These are phyloP conservation scores for Muntiacus reevesi DNA, from an alignment of 2,113 vertebrate genomes.

Conservation along the genomic window DNA sequence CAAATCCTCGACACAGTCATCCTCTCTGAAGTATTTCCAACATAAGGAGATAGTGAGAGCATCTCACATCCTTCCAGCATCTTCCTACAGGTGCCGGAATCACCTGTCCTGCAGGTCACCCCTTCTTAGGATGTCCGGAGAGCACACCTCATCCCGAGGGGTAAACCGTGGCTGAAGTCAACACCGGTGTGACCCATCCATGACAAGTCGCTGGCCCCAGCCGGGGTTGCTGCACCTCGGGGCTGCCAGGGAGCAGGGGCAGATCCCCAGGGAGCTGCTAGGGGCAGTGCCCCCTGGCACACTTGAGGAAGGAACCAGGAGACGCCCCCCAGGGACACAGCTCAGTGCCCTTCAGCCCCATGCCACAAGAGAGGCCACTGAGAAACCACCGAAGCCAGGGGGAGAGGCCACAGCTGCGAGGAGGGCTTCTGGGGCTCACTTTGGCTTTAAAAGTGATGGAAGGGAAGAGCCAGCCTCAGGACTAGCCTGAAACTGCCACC, in stretches of 20 bases:
- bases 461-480: neutral
- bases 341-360: neutral
- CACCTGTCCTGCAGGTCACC: neutral
- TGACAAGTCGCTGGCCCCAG: neutral
- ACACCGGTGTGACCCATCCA: neutral
- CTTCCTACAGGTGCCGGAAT: neutral
- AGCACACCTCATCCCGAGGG: neutral
- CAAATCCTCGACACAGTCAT: neutral
- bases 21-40: neutral
- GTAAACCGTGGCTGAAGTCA: neutral
- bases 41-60: neutral
- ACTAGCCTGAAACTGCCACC: neutral
- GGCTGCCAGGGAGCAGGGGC: neutral
- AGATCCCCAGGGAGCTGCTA: neutral
- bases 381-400: neutral
- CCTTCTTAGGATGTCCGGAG: neutral
- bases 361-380: accelerated
- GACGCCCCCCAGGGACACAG: neutral
- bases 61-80: neutral
- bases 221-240: neutral
- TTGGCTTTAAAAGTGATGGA: neutral
- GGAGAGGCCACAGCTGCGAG: too few relatives aligned
- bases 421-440: neutral
- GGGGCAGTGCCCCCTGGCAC: neutral
- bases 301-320: neutral